A percentile compares a stretch with the other conserved stretches of the same genome.
Conservation (phyloP, 2,888 invertebrate species). For the Dynastes maya region DNA sequence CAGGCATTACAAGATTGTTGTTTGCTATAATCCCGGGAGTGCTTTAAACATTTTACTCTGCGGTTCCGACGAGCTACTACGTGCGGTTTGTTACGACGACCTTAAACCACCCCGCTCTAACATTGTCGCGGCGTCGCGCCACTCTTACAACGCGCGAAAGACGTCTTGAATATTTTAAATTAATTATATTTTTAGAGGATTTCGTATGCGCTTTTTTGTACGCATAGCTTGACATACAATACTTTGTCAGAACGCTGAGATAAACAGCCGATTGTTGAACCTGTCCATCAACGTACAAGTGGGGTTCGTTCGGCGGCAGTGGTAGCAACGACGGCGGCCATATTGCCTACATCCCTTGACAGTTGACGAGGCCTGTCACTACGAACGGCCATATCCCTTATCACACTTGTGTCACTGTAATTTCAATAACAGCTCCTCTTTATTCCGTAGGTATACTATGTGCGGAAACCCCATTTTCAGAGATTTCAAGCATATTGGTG, state of each 20-base stretch:
- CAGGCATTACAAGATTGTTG: conserved; percentile 67
- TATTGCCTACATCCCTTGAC: conserved; percentile 66
- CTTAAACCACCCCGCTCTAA: conserved; percentile 14
- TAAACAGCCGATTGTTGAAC: conserved; percentile 68
- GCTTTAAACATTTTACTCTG: conserved; percentile 66
- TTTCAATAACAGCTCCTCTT: conserved; percentile 37
- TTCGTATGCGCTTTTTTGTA: conserved; percentile 10
- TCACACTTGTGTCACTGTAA: conserved; percentile 49
- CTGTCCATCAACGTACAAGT: conserved; percentile 68
- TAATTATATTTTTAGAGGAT: conserved; percentile 40
- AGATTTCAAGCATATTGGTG: conserved; percentile 4
- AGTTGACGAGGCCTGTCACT: conserved; percentile 66
- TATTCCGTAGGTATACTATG: not conserved
- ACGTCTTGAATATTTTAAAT: conserved; percentile 34
- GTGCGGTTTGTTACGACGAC: conserved; percentile 62
- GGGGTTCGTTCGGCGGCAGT: conserved; percentile 62
- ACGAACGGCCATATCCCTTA: conserved; percentile 58
- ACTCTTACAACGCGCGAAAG: not conserved
- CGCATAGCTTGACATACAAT: conserved; percentile 56
- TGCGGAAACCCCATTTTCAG: conserved; percentile 20
- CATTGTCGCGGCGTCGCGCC: not conserved
- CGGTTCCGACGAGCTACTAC: conserved; percentile 61
- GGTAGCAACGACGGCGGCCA: conserved; percentile 61
- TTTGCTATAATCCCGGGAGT: conserved; percentile 67
- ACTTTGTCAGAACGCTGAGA: conserved; percentile 64